phyloP scores from a whole-genome alignment of 2,797 vertebrate species.

The Onychomys leucogaster region DNA sequence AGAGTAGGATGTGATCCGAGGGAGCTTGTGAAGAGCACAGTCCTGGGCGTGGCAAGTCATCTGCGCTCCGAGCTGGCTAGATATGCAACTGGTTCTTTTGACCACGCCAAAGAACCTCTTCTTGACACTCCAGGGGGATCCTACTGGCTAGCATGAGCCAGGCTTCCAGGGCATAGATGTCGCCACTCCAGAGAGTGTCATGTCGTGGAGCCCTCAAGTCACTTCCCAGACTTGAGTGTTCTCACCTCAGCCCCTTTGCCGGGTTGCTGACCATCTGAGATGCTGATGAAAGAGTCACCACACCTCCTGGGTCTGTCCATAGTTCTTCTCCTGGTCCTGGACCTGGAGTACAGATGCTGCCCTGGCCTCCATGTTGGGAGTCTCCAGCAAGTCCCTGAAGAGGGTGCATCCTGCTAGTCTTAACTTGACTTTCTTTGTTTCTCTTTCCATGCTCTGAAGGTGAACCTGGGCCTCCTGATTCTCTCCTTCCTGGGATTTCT shows the following conservation, averaged over 20 bases:
- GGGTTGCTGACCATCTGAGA: background rate
- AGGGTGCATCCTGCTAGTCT: background rate
- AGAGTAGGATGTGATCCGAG: rapidly evolving
- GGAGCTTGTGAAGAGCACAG: rapidly evolving
- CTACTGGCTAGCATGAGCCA: background rate
- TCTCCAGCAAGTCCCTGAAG: background rate
- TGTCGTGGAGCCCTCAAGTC: background rate
- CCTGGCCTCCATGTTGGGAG: background rate
- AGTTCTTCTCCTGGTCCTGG: background rate
- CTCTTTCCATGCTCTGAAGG: conserved; percentile 84
- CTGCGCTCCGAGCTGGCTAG: background rate
- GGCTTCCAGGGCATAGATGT: background rate
- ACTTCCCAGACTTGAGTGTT: background rate
- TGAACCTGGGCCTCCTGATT: conserved; percentile 92
- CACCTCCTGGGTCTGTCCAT: rapidly evolving
- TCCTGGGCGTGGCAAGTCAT: background rate
- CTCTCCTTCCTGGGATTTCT: conserved; percentile 92
- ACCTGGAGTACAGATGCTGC: background rate
- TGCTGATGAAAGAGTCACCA: too few species aligned
- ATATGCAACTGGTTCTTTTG: background rate
- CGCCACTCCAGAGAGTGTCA: background rate
- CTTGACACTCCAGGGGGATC: too few species aligned
- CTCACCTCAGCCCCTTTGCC: background rate
- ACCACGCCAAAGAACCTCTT: background rate
- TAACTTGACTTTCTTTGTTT: background rate